Conservation (phyloP, 2,888 invertebrate species). For the Metacarcinus magister region DNA sequence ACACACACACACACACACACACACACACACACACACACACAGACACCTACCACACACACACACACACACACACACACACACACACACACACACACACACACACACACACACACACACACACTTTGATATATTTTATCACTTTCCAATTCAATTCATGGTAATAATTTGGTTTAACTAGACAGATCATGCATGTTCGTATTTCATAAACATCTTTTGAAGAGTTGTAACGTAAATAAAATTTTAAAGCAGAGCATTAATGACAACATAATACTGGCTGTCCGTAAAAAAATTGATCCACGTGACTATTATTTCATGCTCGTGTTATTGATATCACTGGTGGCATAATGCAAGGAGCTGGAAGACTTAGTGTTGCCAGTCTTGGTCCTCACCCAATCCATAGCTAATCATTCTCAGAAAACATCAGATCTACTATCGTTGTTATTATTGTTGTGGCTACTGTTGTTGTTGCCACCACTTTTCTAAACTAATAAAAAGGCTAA, state of each 20-base stretch:
- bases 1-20: conserved; percentile 26
- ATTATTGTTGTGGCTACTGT: neutral
- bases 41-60: neutral
- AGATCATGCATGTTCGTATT: neutral
- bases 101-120: neutral
- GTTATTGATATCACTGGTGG: too few relatives aligned
- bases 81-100: conserved; percentile 15
- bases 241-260: neutral
- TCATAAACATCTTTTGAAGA: neutral
- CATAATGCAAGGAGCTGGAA: too few relatives aligned
- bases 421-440: neutral
- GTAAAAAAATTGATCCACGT: neutral
- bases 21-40: neutral
- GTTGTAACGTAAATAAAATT: neutral
- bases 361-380: too few relatives aligned
- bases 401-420: too few relatives aligned
- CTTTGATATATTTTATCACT: neutral
- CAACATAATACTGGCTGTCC: neutral
- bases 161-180: neutral
- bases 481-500: neutral
- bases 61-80: conserved; percentile 26
- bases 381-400: too few relatives aligned
- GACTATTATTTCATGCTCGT: neutral
- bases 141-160: neutral
- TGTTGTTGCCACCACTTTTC: neutral